Conservation (phyloP, 2,113 vertebrate species). For the Uria lomvia region DNA sequence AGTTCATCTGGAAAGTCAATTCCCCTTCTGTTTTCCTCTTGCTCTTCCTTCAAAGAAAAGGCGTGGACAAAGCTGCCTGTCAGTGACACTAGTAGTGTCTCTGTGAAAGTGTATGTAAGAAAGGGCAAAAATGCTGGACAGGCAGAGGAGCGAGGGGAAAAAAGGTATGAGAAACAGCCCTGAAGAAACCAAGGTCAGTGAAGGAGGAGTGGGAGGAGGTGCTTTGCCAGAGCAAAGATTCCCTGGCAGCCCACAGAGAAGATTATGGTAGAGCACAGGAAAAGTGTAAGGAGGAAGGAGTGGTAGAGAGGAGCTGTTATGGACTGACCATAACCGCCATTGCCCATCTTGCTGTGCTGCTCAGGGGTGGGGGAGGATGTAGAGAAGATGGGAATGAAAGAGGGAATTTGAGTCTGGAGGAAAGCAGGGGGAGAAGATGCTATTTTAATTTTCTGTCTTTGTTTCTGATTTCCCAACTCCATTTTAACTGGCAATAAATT, state of each 20-base stretch:
- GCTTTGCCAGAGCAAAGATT: not conserved
- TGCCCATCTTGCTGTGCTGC: not conserved
- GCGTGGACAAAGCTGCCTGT: not conserved
- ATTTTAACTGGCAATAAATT: not conserved
- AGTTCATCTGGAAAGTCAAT: not conserved
- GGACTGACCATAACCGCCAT: not conserved
- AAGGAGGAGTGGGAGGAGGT: not conserved
- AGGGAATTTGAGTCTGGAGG: not conserved
- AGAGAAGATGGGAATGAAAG: not conserved
- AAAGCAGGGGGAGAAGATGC: not conserved
- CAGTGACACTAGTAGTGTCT: fast-evolving
- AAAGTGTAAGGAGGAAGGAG: not conserved
- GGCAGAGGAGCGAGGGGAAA: not conserved
- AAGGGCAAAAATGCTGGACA: not conserved
- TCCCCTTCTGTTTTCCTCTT: not conserved
- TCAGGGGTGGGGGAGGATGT: not conserved
- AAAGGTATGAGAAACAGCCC: not conserved
- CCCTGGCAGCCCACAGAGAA: not conserved
- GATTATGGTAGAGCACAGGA: not conserved
- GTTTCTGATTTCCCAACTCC: not conserved
- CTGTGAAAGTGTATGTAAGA: not conserved
- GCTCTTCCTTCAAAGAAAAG: not conserved
- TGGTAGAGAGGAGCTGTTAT: not conserved
- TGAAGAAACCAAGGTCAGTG: not conserved
- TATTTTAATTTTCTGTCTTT: not conserved